Conservation (phyloP, 2,888 invertebrate genomes). For the Rhaphigaster nebulosa region DNA sequence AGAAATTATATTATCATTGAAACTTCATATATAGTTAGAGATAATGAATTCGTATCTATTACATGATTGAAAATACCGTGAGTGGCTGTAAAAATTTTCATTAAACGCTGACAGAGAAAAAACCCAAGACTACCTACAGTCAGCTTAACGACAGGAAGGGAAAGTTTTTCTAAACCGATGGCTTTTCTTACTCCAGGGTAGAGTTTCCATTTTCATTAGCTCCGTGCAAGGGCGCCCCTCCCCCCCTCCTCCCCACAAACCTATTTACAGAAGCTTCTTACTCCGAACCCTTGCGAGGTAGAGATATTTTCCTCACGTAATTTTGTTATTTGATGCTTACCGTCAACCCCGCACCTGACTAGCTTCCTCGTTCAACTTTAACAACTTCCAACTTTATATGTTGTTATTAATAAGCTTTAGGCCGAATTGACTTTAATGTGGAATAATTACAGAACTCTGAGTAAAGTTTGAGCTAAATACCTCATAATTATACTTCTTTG, state of each 20-base stretch:
- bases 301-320: slow-evolving; percentile 33
- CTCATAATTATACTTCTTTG: too few relatives aligned
- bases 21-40: too few relatives aligned
- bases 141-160: background rate
- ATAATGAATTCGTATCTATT: background rate
- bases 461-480: too few relatives aligned
- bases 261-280: slow-evolving; percentile 44
- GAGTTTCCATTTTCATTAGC: slow-evolving; percentile 40
- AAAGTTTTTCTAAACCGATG: background rate
- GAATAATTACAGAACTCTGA: background rate
- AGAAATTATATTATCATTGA: too few relatives aligned
- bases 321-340: slow-evolving; percentile 41
- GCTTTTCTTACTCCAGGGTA: background rate
- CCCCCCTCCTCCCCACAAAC: too few relatives aligned
- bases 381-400: background rate
- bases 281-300: background rate
- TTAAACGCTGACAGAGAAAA: background rate
- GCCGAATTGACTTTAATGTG: background rate
- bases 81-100: background rate
- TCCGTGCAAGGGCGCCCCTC: background rate
- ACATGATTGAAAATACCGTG: background rate
- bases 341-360: background rate
- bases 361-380: background rate
- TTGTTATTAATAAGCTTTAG: background rate
- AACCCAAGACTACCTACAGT: background rate